Evolutionary conservation across 2,888 invertebrate species (phyloP).

Genomic region (Exephanes ischioxanthus): DNA sequence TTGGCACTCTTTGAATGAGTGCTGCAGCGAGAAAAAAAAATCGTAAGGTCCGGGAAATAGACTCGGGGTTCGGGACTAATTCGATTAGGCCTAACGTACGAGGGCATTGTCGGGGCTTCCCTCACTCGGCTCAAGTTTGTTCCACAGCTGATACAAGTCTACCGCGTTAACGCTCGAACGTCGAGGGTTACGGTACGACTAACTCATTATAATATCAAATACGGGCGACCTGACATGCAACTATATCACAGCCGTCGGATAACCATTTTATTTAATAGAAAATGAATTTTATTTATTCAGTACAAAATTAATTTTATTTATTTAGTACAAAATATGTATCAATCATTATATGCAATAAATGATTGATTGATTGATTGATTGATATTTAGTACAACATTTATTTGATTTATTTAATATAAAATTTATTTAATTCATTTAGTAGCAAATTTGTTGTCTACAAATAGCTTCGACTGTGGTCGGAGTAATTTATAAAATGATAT

Average conservation of each 20-base stretch:
- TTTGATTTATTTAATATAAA: too few species aligned
- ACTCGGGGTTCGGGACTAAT: conserved; percentile 72
- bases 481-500: background rate
- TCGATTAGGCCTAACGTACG: conserved; percentile 78
- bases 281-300: background rate
- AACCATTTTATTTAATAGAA: background rate
- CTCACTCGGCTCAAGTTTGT: conserved; percentile 51
- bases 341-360: too few species aligned
- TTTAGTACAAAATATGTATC: too few species aligned
- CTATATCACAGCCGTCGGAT: background rate
- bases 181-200: conserved; percentile 29
- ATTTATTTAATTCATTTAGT: too few species aligned
- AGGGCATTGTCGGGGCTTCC: conserved; percentile 77
- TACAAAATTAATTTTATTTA: too few species aligned
- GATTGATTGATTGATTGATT: too few species aligned
- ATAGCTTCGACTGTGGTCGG: background rate
- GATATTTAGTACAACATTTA: too few species aligned
- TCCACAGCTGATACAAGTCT: conserved; percentile 43
- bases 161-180: background rate
- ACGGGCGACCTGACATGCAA: background rate
- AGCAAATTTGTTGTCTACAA: background rate
- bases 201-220: conserved; percentile 13
- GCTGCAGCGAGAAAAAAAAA: conserved; percentile 56
- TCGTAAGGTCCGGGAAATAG: conserved; percentile 46
- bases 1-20: conserved; percentile 72